These are phyloP conservation scores for Calliopum simillimum DNA, from an alignment of 2,888 invertebrate species.

Conservation along the genomic window DNA sequence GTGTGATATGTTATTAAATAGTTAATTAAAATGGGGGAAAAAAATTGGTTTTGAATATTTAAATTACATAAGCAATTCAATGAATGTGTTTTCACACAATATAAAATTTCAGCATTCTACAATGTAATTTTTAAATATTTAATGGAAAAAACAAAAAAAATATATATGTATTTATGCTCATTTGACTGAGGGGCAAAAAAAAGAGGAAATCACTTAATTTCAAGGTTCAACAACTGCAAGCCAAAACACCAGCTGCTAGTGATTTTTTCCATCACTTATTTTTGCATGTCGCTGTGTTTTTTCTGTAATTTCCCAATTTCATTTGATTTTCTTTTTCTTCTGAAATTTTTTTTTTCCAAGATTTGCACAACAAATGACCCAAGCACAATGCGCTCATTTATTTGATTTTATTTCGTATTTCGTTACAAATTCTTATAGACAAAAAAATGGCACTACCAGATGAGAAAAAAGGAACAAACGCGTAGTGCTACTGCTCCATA, in stretches of 20 bases:
- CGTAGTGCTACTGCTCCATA: background rate
- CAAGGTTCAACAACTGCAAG: conserved; percentile 27
- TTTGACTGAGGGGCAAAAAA: background rate
- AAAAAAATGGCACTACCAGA: background rate
- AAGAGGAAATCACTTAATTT: conserved; percentile 20
- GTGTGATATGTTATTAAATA: no score
- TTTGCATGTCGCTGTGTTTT: no score
- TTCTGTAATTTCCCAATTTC: no score
- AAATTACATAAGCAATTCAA: no score
- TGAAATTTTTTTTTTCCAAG: conserved; percentile 5
- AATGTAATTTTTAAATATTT: background rate
- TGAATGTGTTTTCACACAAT: no score
- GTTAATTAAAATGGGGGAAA: no score
- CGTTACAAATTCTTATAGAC: background rate
- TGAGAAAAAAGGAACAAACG: conserved; percentile 3
- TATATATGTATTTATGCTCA: background rate
- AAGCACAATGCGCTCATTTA: conserved; percentile 35
- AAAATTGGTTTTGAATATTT: no score
- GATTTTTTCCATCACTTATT: background rate
- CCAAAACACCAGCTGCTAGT: conserved; percentile 24
- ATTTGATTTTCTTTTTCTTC: no score
- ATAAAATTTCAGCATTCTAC: no score
- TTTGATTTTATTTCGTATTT: conserved; percentile 5
- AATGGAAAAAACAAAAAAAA: background rate
- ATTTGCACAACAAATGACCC: conserved; percentile 37